Conservation (phyloP, 1,140 invertebrate genomes). For the Zaprionus ghesquierei region DNA sequence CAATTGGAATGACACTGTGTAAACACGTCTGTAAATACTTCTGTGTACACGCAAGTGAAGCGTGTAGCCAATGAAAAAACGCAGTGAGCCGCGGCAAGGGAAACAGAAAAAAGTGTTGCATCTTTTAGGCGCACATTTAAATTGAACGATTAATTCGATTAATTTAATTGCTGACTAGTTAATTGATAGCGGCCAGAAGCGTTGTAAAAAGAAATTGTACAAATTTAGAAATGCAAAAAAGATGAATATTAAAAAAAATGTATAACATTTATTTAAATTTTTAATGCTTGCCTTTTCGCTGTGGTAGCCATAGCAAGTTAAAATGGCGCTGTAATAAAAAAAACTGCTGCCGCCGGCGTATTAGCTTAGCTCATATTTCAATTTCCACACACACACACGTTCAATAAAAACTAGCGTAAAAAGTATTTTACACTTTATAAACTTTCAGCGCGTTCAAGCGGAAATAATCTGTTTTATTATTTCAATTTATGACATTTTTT, state of each 20-base stretch:
- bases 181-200: neutral
- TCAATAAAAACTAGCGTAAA: neutral
- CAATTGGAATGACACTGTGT: conserved; percentile 1
- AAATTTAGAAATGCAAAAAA: too few species aligned
- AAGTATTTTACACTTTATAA: conserved; percentile 1
- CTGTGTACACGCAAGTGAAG: neutral
- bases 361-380: neutral
- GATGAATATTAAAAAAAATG: too few species aligned
- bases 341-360: neutral
- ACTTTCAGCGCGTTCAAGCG: conserved; percentile 5
- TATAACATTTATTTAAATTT: neutral
- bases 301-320: neutral
- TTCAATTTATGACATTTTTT: neutral
- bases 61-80: neutral
- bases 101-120: neutral
- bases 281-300: neutral
- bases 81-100: neutral
- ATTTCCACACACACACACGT: neutral
- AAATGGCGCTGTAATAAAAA: neutral
- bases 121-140: neutral
- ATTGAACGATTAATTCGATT: neutral
- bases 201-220: neutral
- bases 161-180: neutral
- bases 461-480: neutral
- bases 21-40: neutral